Evolutionary conservation across 2,888 invertebrate genomes (phyloP).

Genomic region (Leptinotarsa tumamoca): DNA sequence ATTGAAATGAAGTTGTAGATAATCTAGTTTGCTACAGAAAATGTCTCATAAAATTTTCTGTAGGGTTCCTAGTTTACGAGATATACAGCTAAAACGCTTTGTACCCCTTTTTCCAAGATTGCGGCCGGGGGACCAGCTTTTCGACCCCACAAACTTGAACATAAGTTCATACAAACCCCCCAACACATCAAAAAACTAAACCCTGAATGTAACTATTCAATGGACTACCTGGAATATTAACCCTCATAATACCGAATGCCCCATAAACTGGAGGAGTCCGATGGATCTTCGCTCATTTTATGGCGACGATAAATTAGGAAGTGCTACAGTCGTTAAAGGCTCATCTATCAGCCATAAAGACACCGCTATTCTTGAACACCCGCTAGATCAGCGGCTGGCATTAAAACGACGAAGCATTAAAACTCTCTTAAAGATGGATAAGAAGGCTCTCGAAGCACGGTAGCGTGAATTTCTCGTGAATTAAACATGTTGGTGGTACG

Average conservation of each 20-base stretch:
- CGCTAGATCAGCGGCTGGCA: conserved; percentile 38
- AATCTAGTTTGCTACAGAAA: no score
- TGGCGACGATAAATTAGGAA: conserved; percentile 51
- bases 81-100: no score
- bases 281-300: conserved; percentile 49
- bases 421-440: conserved; percentile 31
- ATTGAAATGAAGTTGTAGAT: no score
- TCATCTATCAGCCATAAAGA: conserved; percentile 38
- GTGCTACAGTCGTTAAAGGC: conserved; percentile 32
- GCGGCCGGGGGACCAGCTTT: no score
- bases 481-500: conserved; percentile 1
- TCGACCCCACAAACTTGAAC: no score
- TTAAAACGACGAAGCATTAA: conserved; percentile 42
- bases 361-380: conserved; percentile 43
- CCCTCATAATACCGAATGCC: not conserved
- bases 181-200: no score
- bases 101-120: no score
- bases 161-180: no score
- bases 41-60: no score
- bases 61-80: no score
- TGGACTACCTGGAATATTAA: no score
- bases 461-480: conserved; percentile 12
- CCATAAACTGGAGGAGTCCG: conserved; percentile 34
- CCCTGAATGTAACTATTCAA: no score
- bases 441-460: not conserved